phyloP scores from a whole-genome alignment of 2,888 invertebrate species.

The Tenthredo livida region DNA sequence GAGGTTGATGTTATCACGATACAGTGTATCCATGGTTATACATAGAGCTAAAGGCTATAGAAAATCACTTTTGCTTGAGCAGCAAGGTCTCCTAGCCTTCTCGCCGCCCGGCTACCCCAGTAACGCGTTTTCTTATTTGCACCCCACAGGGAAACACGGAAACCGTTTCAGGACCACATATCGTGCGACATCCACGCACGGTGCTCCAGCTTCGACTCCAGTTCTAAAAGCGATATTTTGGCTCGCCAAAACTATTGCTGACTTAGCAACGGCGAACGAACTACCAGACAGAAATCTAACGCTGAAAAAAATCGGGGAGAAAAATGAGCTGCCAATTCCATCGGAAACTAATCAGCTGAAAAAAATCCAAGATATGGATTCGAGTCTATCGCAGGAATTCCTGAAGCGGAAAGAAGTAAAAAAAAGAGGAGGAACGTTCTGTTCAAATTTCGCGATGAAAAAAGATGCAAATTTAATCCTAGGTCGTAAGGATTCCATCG shows the following conservation, averaged over 20 bases:
- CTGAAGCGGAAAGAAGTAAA: background rate
- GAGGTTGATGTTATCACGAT: constrained; percentile 69
- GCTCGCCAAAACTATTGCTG: constrained; percentile 13
- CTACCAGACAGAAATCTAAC: background rate
- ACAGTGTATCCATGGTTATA: constrained; percentile 12
- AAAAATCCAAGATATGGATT: background rate
- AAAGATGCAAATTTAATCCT: constrained; percentile 3
- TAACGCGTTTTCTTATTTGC: constrained; percentile 52
- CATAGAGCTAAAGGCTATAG: constrained; percentile 62
- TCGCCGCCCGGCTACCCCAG: background rate
- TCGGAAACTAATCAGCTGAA: background rate
- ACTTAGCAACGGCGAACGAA: background rate
- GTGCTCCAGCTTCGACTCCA: background rate
- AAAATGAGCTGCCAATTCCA: background rate
- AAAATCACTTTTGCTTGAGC: constrained; percentile 73
- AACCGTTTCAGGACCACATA: constrained; percentile 66
- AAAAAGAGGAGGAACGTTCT: background rate
- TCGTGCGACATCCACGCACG: constrained; percentile 44
- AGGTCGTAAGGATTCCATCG: background rate
- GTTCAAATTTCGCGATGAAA: background rate
- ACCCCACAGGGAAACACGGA: constrained; percentile 66
- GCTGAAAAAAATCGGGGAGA: background rate
- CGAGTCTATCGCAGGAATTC: background rate
- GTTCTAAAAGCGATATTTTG: background rate
- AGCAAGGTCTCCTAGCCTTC: background rate